phyloP scores from a whole-genome alignment of 2,797 vertebrate species.

The Alosa sapidissima region DNA sequence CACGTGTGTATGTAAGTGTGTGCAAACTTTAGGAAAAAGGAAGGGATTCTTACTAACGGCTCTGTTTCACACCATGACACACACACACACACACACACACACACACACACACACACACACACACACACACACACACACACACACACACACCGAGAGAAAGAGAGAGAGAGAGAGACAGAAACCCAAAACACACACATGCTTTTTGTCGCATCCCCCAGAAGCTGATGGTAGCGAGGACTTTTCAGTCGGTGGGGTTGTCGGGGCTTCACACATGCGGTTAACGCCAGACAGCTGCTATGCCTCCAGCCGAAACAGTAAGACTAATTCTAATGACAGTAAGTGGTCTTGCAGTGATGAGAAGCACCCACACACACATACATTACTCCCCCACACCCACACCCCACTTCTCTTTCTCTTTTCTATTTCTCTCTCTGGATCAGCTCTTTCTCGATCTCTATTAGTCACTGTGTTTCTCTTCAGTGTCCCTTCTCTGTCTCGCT shows the following conservation, averaged over 20 bases:
- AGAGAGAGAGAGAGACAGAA: not conserved
- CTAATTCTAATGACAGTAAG: slow-evolving; percentile 9
- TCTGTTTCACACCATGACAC: slow-evolving; percentile 47
- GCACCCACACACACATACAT: slow-evolving; percentile 41
- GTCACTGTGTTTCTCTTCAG: slow-evolving; percentile 53
- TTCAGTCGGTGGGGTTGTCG: not conserved
- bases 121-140: not conserved
- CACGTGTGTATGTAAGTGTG: not conserved
- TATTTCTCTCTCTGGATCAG: slow-evolving; percentile 14
- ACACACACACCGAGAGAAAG: not conserved
- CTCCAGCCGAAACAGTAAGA: not conserved
- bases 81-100: slow-evolving; percentile 20
- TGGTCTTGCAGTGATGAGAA: not conserved
- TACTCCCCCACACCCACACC: slow-evolving; percentile 11
- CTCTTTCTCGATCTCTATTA: slow-evolving; percentile 51
- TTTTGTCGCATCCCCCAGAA: not conserved
- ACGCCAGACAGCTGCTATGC: not conserved
- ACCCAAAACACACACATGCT: slow-evolving; percentile 28
- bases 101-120: slow-evolving; percentile 17
- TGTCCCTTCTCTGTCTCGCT: slow-evolving; percentile 1
- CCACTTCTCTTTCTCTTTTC: slow-evolving; percentile 12
- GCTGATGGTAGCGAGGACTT: not conserved
- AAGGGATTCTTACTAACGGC: slow-evolving; percentile 58
- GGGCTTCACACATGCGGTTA: not conserved
- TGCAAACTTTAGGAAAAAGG: slow-evolving; percentile 43